Conservation (phyloP, 2,888 invertebrate species). For the Chaetoderma sp. region DNA sequence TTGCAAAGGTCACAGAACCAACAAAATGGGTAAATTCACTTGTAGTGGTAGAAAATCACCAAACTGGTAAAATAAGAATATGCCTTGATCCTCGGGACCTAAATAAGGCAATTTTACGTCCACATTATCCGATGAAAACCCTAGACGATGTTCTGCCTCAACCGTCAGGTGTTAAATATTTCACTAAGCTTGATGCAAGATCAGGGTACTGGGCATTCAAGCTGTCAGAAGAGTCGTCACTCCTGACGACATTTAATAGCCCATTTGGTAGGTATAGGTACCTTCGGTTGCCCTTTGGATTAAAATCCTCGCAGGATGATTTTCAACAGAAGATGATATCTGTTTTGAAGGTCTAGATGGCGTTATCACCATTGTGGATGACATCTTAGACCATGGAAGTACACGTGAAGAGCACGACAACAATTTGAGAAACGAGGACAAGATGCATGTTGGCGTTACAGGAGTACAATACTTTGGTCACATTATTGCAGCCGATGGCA, state of each 20-base stretch:
- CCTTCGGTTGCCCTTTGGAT: neutral
- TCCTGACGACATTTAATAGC: conserved; percentile 34
- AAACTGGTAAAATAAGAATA: conserved; percentile 31
- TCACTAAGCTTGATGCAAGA: conserved; percentile 26
- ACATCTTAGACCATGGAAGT: conserved; percentile 10
- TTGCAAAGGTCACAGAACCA: too few species aligned
- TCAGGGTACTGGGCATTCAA: conserved; percentile 29
- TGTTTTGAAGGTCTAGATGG: conserved; percentile 9
- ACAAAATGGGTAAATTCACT: neutral
- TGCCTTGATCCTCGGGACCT: conserved; percentile 34
- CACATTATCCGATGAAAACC: conserved; percentile 25
- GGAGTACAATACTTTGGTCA: conserved; percentile 29
- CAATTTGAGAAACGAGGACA: conserved; percentile 13
- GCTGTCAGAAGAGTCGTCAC: conserved; percentile 18
- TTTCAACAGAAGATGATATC: conserved; percentile 14
- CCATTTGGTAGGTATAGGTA: conserved; percentile 20
- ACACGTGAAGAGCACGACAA: neutral
- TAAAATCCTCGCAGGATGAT: conserved; percentile 3
- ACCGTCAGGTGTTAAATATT: conserved; percentile 24
- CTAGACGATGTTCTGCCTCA: conserved; percentile 29
- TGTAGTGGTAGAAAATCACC: conserved; percentile 10
- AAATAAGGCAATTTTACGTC: conserved; percentile 26
- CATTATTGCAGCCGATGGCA: conserved; percentile 18
- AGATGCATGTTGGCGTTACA: neutral
- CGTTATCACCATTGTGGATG: conserved; percentile 3